Evolutionary conservation across 2,797 vertebrate genomes (phyloP).

Genomic region (Aldrovandia affinis): DNA sequence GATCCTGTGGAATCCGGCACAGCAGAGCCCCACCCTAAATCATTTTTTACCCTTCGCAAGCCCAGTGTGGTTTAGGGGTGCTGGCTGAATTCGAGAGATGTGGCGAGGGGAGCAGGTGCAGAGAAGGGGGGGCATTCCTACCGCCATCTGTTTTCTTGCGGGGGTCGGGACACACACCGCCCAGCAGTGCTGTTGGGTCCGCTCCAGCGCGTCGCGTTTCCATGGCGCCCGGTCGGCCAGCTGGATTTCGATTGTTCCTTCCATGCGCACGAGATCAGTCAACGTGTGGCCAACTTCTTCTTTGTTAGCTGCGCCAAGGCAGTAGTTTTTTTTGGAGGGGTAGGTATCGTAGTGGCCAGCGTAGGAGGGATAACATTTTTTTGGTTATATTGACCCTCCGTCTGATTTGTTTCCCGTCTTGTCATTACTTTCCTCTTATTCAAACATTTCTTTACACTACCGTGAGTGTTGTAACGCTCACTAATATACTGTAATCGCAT

Average conservation of each 20-base stretch:
- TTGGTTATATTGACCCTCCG: not conserved
- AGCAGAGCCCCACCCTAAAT: not conserved
- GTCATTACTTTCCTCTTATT: not conserved
- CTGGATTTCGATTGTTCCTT: not conserved
- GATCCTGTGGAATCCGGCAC: not conserved
- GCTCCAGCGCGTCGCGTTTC: constrained; percentile 3
- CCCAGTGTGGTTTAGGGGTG: constrained; percentile 56
- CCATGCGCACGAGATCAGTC: not conserved
- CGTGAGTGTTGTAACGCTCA: not conserved
- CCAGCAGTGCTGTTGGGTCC: not conserved
- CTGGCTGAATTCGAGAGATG: constrained; percentile 66
- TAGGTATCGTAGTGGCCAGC: not conserved
- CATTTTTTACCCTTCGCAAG: not conserved
- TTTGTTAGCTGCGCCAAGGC: not conserved
- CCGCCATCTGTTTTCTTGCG: constrained; percentile 49
- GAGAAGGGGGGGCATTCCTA: constrained; percentile 45
- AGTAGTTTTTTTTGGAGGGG: not conserved
- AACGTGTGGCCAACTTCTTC: not conserved
- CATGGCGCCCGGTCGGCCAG: not conserved
- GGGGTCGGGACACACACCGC: not conserved
- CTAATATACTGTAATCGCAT: not conserved
- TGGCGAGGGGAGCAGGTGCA: constrained; percentile 66
- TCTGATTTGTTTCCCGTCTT: no score
- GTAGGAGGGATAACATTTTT: not conserved
- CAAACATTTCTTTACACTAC: not conserved